These are phyloP conservation scores for Excalfactoria chinensis DNA, from an alignment of 2,113 vertebrate species.

Conservation along the genomic window DNA sequence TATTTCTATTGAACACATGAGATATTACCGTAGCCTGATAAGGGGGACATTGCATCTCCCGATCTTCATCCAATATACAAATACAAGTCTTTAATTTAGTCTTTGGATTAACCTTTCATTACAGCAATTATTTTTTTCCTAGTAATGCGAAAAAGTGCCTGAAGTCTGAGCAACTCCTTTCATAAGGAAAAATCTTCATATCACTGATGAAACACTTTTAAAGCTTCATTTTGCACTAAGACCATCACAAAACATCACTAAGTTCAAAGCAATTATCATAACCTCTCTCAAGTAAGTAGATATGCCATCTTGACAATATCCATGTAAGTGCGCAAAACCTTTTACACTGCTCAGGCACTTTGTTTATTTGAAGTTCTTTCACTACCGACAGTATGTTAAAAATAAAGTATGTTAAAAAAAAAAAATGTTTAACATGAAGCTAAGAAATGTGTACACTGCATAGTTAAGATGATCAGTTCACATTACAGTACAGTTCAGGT, in stretches of 20 bases:
- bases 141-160: conserved; percentile 3
- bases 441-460: not conserved
- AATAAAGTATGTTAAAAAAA: not conserved
- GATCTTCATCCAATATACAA: not conserved
- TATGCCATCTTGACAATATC: not conserved
- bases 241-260: conserved; percentile 13
- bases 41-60: too few species aligned
- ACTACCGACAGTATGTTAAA: not conserved
- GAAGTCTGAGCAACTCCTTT: conserved; percentile 20
- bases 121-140: not conserved
- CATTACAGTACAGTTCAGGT: not conserved
- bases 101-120: not conserved
- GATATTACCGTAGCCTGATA: not conserved
- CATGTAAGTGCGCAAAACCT: not conserved
- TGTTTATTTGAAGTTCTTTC: not conserved
- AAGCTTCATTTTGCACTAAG: not conserved
- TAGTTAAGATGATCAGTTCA: not conserved
- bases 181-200: not conserved
- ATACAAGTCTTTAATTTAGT: not conserved
- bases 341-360: not conserved
- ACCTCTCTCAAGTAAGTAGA: not conserved
- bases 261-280: conserved; percentile 46
- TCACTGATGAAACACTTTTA: conserved; percentile 44
- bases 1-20: not conserved
- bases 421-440: not conserved